Evolutionary conservation across 2,888 invertebrate genomes (phyloP), one percentile per base, ranked within the genome.

Genomic region (Harpalus rubripes): DNA sequence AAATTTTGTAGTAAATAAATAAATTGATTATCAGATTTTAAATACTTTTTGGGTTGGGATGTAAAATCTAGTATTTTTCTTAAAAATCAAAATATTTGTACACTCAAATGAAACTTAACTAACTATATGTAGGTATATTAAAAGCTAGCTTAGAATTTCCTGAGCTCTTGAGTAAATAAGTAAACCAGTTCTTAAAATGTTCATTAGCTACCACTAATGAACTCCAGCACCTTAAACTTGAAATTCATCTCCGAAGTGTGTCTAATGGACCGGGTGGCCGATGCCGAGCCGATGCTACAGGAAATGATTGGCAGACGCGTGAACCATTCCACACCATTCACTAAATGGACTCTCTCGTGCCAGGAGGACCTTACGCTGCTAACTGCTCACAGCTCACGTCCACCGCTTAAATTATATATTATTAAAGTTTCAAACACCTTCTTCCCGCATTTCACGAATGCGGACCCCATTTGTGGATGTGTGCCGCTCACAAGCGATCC

Each of bases 391-490:
- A 22, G 63, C 63, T 63, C 58, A 81, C 63, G 65, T 81, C 65
- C 81, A 65, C 63, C 18, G 12, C 61, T 22, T 81, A 81, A 81
- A 83, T 83, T 83, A 83, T 83, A 83, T 83, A 83, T 83, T 83
- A 83, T 83, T 83, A 83, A 83, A 83, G 74, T 83, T 83, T 83
- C 58, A 83, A 83, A 83, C 83, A 63, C 79, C 22, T 61, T 78
- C 78, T 41, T 68, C 80, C 63, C 39, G 44, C 80, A 81, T 5
- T 15, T 59, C 16, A 15, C 3, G 59, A n/a, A 16, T 59, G 44
- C 44, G 44, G 44, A 52, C 44, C 12, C 44, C 32, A 32, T 32
- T 10, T 7, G 68, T 8, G 68, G 72, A 44, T 2, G n/a, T 58
- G 16, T 78, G 78, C 78, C 78, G 58, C 78, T 78, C 32, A 12